These are phyloP conservation scores for Sminthopsis crassicaudata DNA, from an alignment of 2,113 vertebrate genomes.

Conservation along the genomic window DNA sequence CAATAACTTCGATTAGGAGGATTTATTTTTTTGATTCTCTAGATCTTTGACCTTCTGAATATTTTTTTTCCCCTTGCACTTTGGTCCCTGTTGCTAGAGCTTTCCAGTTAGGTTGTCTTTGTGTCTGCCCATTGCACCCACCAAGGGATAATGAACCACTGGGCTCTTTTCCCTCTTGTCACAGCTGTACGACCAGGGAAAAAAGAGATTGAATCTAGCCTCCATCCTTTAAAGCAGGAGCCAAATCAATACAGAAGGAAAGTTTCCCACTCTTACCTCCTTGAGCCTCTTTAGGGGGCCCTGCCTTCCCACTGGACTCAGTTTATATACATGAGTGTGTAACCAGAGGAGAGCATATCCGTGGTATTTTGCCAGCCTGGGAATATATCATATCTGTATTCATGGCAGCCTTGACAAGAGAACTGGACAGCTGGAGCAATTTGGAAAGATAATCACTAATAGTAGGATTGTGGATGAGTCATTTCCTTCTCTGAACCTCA, in stretches of 20 bases:
- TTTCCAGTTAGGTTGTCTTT: conserved; percentile 78
- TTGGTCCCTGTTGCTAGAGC: conserved; percentile 81
- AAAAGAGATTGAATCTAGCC: conserved; percentile 54
- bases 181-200: conserved; percentile 30
- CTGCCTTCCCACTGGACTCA: background rate
- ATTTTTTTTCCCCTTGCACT: conserved; percentile 79
- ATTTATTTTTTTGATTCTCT: conserved; percentile 82
- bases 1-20: conserved; percentile 71
- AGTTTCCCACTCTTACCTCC: background rate
- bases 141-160: conserved; percentile 72
- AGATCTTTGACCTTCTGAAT: conserved; percentile 83
- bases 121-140: conserved; percentile 60
- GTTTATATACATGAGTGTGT: background rate
- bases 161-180: conserved; percentile 68
- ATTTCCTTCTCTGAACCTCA: background rate
- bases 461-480: background rate
- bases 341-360: background rate
- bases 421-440: background rate
- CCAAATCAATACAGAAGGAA: conserved; percentile 12
- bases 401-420: background rate
- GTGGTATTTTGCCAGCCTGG: background rate
- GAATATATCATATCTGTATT: background rate
- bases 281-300: background rate
- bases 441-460: background rate
- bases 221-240: conserved; percentile 54